Evolutionary conservation across 2,797 vertebrate species (phyloP).

Genomic region (Scolopax rusticola): DNA sequence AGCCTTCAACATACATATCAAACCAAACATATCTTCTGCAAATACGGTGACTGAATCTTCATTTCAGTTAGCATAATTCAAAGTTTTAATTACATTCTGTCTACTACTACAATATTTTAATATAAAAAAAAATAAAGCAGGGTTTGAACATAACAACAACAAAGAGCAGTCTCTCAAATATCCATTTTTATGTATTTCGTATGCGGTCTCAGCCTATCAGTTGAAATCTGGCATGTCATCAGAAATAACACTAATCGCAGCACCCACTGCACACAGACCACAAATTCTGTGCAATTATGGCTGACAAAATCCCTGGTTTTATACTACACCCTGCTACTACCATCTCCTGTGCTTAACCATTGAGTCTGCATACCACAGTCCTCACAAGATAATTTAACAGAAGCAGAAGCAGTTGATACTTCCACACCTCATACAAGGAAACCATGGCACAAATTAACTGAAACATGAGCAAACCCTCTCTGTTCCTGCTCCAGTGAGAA

Average conservation of each 20-base stretch:
- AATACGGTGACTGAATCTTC: neutral
- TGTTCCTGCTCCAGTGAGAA: neutral
- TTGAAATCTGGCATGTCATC: neutral
- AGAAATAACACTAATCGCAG: neutral
- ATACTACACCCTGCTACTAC: neutral
- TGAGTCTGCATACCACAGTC: rapidly evolving
- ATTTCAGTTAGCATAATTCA: neutral
- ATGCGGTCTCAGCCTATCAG: neutral
- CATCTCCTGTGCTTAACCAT: rapidly evolving
- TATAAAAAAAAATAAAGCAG: neutral
- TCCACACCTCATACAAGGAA: neutral
- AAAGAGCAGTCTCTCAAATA: neutral
- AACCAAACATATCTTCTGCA: neutral
- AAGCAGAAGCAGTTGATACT: neutral
- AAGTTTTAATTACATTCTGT: slow-evolving; percentile 3
- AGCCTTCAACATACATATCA: neutral
- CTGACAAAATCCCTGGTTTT: neutral
- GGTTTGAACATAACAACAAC: neutral
- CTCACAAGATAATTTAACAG: neutral
- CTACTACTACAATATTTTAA: neutral
- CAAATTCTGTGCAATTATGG: neutral
- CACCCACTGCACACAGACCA: neutral
- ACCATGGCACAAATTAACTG: neutral
- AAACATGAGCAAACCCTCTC: neutral
- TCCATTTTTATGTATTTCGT: neutral